phyloP scores from a whole-genome alignment of 1,140 invertebrate species.

The Leucophenga varia region DNA sequence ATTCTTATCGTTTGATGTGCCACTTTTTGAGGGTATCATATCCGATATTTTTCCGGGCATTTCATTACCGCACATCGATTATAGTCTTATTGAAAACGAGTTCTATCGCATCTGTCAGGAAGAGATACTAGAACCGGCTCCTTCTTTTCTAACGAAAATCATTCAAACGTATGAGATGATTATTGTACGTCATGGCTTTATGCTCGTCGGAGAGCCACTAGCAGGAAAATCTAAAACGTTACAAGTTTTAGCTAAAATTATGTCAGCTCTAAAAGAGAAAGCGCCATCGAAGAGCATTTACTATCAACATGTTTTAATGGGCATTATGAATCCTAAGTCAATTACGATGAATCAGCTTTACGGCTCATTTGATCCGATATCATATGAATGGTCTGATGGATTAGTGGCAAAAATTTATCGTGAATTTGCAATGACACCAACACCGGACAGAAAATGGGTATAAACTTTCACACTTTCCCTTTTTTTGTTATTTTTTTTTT shows the following conservation, averaged over 20 bases:
- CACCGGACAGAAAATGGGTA: conserved; percentile 72
- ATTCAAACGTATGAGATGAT: conserved; percentile 80
- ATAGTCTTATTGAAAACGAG: conserved; percentile 65
- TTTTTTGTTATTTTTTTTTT: not conserved
- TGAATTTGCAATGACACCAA: conserved; percentile 67
- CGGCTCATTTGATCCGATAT: conserved; percentile 86
- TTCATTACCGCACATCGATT: conserved; percentile 72
- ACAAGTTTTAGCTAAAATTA: conserved; percentile 68
- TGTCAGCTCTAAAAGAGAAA: conserved; percentile 69
- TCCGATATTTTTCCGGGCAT: conserved; percentile 88
- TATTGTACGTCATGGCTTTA: conserved; percentile 82
- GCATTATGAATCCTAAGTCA: conserved; percentile 88
- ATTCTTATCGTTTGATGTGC: conserved; percentile 85
- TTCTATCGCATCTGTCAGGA: conserved; percentile 59
- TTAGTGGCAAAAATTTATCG: conserved; percentile 77
- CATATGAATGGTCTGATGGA: conserved; percentile 91
- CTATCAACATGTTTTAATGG: conserved; percentile 66
- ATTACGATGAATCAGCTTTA: conserved; percentile 89
- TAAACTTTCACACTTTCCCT: conserved; percentile 6
- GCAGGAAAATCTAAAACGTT: conserved; percentile 70
- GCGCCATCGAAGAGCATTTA: conserved; percentile 58
- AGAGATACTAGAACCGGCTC: conserved; percentile 73
- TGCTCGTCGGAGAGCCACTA: conserved; percentile 78
- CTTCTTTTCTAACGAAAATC: conserved; percentile 72
- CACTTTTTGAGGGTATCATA: conserved; percentile 88